A percentile compares a stretch with the other conserved stretches of the same genome.
Conservation (phyloP, 2,888 invertebrate species). For the Cepaea hortensis region DNA sequence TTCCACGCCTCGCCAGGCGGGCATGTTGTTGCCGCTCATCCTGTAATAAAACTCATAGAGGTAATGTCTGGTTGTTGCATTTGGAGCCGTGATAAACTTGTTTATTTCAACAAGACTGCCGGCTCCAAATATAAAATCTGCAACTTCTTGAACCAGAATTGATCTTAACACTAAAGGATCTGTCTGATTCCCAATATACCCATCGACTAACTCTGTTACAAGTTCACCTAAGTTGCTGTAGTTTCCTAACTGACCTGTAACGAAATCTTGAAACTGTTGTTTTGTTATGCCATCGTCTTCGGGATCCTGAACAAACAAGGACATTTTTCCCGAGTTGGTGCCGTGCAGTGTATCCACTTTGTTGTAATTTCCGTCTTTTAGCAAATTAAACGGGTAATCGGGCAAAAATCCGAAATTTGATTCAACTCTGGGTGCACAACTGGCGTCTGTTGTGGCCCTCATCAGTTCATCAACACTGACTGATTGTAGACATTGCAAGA, state of each 20-base stretch:
- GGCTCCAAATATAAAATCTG: conserved; percentile 5
- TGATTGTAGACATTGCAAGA: not conserved
- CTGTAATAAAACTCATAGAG: conserved; percentile 20
- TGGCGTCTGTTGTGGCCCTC: not conserved
- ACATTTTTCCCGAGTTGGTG: not conserved
- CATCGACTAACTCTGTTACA: not conserved
- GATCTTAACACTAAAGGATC: conserved; percentile 7
- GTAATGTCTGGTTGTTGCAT: not conserved
- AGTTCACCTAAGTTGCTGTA: conserved; percentile 3
- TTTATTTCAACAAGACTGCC: not conserved
- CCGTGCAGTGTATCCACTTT: conserved; percentile 16
- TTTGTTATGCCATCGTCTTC: conserved; percentile 20
- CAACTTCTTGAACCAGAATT: conserved; percentile 14
- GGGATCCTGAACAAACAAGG: not conserved
- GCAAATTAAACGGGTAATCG: conserved; percentile 21
- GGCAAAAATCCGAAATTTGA: conserved; percentile 41
- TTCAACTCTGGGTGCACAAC: not conserved
- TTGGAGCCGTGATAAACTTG: not conserved
- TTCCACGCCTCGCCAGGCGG: conserved; percentile 14
- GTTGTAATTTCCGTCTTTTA: not conserved
- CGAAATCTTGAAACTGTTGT: not conserved
- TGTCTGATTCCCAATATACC: not conserved
- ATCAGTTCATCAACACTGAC: not conserved
- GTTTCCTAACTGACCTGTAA: not conserved
- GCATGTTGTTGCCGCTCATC: not conserved